phyloP scores from a whole-genome alignment of 2,888 invertebrate species.

The Eulithis testata region DNA sequence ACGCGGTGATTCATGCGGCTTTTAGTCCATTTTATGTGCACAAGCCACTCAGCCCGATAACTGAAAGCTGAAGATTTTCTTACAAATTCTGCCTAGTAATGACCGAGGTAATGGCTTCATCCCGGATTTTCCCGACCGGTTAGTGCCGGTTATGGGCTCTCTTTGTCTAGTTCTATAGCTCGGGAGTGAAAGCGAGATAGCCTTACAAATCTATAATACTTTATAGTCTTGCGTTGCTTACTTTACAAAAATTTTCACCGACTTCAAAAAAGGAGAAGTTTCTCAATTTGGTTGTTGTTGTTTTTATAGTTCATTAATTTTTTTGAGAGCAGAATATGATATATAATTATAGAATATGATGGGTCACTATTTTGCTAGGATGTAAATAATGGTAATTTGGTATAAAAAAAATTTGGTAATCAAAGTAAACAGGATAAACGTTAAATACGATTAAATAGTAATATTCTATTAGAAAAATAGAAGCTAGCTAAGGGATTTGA shows the following conservation, averaged over 20 bases:
- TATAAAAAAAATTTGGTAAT: too few relatives aligned
- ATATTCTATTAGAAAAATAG: too few relatives aligned
- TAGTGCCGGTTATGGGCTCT: slow-evolving; percentile 34
- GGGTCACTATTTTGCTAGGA: too few relatives aligned
- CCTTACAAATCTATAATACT: slow-evolving; percentile 20
- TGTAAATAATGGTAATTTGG: neutral
- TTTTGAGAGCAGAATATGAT: too few relatives aligned
- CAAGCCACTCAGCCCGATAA: slow-evolving; percentile 41
- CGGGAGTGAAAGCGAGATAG: slow-evolving; percentile 31
- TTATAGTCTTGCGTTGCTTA: neutral
- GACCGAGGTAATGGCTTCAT: slow-evolving; percentile 44
- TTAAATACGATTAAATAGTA: too few relatives aligned
- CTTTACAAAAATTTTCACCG: too few relatives aligned
- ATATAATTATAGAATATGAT: too few relatives aligned
- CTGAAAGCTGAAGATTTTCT: slow-evolving; percentile 34
- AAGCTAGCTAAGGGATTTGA: slow-evolving; percentile 1
- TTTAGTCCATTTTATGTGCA: slow-evolving; percentile 37
- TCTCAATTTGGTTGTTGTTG: too few relatives aligned
- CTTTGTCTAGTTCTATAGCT: slow-evolving; percentile 36
- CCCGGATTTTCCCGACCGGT: slow-evolving; percentile 41
- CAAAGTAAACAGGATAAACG: too few relatives aligned
- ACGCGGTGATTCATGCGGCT: slow-evolving; percentile 37
- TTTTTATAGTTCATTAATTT: too few relatives aligned
- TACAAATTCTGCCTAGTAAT: slow-evolving; percentile 48
- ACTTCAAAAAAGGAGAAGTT: too few relatives aligned